Evolutionary conservation across 2,888 invertebrate genomes (phyloP), one percentile per base, ranked within the genome.

Genomic region (Fragum whitleyi): DNA sequence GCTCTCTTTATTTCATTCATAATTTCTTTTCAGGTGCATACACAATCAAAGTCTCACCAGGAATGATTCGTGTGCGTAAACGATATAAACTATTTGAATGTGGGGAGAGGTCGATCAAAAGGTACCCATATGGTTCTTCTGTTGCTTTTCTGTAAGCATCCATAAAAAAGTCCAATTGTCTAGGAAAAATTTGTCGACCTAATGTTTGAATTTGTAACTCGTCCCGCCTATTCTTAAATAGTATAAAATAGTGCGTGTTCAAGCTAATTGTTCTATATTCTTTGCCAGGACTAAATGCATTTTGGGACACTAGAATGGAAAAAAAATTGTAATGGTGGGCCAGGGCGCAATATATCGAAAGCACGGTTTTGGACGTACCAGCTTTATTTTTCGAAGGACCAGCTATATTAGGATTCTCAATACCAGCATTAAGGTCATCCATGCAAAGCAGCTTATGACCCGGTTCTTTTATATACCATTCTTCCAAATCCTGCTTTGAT

Each of bases 161-260:
- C 79, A 79, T 79, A 62, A 85, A 81, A 67, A 71, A 85, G 2
- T 72, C 68, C 23, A 67, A 28, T 73, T 79, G 79, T 26, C 77
- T 65, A 5, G 81, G 81, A 55, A 71, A 81, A 57, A 81, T 77
- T 65, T 85, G 85, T 51, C 77, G 73, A 28, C 71, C 81, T 36
- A 85, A 74, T 1, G 79, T 73, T 42, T 77, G 62, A 23, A 85
- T 74, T 59, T 84, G 84, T 42, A 70, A 59, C 59, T 74, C 69
- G 62, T 81, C 81, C 47, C 84, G 42, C 47, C 65, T 55, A 28
- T 84, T 81, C 55, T 76, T 72, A 51, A 84, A 79, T 16, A 81
- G 32, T 28, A 81, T 59, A 36, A 81, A 70, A 62, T 81, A 74
- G 28, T 81, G 81, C 14, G 79, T 69, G 42, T 51, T 61, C 6